phyloP scores from a whole-genome alignment of 2,797 vertebrate genomes.

The Iguana delicatissima region DNA sequence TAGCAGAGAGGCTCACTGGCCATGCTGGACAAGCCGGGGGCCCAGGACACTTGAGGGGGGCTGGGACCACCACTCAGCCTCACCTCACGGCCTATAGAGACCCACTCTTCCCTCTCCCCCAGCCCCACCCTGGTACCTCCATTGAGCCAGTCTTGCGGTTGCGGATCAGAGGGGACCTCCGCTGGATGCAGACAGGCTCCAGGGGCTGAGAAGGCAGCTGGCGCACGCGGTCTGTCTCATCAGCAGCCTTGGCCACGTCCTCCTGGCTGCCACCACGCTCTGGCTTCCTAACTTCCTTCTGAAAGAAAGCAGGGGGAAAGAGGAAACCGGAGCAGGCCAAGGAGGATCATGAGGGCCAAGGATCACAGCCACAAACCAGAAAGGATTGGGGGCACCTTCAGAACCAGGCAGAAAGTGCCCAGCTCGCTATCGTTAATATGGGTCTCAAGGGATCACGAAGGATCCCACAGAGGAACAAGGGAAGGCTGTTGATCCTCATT shows the following conservation, averaged over 20 bases:
- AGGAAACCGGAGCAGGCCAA: not conserved
- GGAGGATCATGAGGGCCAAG: no score
- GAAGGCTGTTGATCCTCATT: not conserved
- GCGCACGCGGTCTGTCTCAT: constrained; percentile 85
- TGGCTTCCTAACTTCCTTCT: constrained; percentile 92
- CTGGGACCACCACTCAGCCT: not conserved
- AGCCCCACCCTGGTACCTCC: constrained; percentile 86
- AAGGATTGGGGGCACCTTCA: no score
- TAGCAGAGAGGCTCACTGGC: not conserved
- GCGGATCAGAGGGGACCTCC: constrained; percentile 90
- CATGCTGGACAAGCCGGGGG: not conserved
- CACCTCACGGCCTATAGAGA: not conserved
- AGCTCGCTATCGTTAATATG: not conserved
- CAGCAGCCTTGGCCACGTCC: constrained; percentile 81
- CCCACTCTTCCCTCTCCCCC: constrained; percentile 22
- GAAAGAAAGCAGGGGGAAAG: not conserved
- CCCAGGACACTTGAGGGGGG: no score
- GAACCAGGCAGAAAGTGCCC: no score
- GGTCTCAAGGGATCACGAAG: no score
- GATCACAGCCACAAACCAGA: no score
- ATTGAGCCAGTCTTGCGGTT: constrained; percentile 96
- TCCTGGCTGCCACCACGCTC: constrained; percentile 90
- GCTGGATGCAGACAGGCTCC: constrained; percentile 86
- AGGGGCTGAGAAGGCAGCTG: constrained; percentile 81
- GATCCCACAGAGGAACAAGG: not conserved